Conservation (phyloP, 1,140 invertebrate species). For the Heliconius nattereri region DNA sequence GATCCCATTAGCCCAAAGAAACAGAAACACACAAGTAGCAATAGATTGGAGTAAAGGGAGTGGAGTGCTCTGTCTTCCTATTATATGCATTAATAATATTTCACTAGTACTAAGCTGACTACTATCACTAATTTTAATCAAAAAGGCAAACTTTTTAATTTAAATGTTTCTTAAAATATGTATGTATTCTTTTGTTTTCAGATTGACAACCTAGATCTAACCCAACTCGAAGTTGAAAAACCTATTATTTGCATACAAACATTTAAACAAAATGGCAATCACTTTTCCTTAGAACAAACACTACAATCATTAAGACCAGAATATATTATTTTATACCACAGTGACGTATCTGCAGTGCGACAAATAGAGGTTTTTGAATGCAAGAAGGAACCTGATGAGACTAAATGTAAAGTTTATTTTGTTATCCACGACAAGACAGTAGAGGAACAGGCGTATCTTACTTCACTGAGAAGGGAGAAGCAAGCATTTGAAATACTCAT, state of each 20-base stretch:
- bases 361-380: conserved; percentile 93
- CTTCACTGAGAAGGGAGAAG: conserved; percentile 94
- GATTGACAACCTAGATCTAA: conserved; percentile 85
- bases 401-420: conserved; percentile 90
- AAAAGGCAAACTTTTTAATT: too few species aligned
- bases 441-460: conserved; percentile 97
- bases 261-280: conserved; percentile 87
- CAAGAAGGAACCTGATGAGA: conserved; percentile 83
- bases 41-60: too few species aligned
- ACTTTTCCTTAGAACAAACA: conserved; percentile 85
- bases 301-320: conserved; percentile 87
- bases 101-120: too few species aligned
- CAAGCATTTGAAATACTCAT: conserved; percentile 96
- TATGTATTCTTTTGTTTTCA: conserved; percentile 50
- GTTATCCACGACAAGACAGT: conserved; percentile 94
- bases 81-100: too few species aligned
- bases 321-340: conserved; percentile 95
- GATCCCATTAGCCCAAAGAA: too few species aligned
- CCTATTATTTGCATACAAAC: conserved; percentile 89
- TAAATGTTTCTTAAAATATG: too few species aligned
- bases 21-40: too few species aligned
- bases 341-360: conserved; percentile 91
- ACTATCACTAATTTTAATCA: too few species aligned
- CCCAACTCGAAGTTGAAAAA: conserved; percentile 79
- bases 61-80: too few species aligned